phyloP scores from a whole-genome alignment of 2,113 vertebrate species.

The Oryctolagus cuniculus region mOryCun1.1 NC_091438.1:115583501-115584000 shows the following conservation, averaged over 20 bases:
- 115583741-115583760: not conserved
- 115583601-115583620: not conserved
- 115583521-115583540: slow-evolving; percentile 9
- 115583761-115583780: not conserved
- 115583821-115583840: not conserved
- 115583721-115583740: not conserved
- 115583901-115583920: not conserved
- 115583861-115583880: not conserved
- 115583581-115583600: slow-evolving; percentile 1
- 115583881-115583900: not conserved
- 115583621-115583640: not conserved
- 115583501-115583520: slow-evolving; percentile 39
- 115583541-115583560: not conserved
- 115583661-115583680: slow-evolving; percentile 51
- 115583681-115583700: slow-evolving; percentile 66
- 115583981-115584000: not conserved
- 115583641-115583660: slow-evolving; percentile 24
- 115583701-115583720: slow-evolving; percentile 42
- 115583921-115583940: not conserved
- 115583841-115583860: not conserved
- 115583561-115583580: not conserved
- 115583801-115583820: not conserved
- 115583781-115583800: not conserved
- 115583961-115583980: not conserved
- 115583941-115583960: not conserved